Evolutionary conservation across 2,888 invertebrate species (phyloP).

Genomic region (Shargacucullia verbasci): DNA sequence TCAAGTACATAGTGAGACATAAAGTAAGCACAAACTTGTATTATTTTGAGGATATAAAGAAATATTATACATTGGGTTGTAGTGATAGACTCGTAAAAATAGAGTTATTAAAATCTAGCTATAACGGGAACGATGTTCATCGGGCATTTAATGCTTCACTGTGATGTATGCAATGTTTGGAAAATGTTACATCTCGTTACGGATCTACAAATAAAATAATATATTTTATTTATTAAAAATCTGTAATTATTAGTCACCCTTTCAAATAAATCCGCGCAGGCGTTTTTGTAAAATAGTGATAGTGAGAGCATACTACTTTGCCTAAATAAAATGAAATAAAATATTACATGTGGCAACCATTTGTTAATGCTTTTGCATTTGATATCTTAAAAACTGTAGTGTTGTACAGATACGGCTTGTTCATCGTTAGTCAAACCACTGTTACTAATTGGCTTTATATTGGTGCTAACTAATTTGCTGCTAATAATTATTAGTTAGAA

Average conservation of each 20-base stretch:
- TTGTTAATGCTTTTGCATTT: constrained; percentile 29
- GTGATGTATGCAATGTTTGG: constrained; percentile 37
- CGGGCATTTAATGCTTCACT: constrained; percentile 36
- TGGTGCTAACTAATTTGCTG: constrained; percentile 65
- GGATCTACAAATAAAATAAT: not conserved
- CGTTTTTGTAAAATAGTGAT: constrained; percentile 22
- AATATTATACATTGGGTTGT: not conserved
- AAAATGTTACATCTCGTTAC: not conserved
- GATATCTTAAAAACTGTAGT: too few relatives aligned
- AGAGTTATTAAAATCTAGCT: constrained; percentile 10
- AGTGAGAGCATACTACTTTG: constrained; percentile 33
- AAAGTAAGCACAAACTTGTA: constrained; percentile 23
- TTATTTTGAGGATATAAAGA: not conserved
- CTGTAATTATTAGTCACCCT: not conserved
- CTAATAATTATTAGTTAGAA: constrained; percentile 43
- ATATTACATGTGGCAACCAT: constrained; percentile 1
- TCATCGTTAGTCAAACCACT: constrained; percentile 19
- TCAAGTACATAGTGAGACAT: constrained; percentile 2
- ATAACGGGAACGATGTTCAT: constrained; percentile 15
- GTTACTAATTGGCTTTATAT: constrained; percentile 53
- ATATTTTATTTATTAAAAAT: constrained; percentile 1
- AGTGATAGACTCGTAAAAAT: not conserved
- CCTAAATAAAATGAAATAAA: constrained; percentile 5
- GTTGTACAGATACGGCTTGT: too few relatives aligned
- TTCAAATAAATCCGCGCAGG: not conserved